A percentile compares a stretch with the other conserved stretches of the same genome.
phyloP scores from a whole-genome alignment of 2,113 vertebrate species.

The Cervus canadensis region DNA sequence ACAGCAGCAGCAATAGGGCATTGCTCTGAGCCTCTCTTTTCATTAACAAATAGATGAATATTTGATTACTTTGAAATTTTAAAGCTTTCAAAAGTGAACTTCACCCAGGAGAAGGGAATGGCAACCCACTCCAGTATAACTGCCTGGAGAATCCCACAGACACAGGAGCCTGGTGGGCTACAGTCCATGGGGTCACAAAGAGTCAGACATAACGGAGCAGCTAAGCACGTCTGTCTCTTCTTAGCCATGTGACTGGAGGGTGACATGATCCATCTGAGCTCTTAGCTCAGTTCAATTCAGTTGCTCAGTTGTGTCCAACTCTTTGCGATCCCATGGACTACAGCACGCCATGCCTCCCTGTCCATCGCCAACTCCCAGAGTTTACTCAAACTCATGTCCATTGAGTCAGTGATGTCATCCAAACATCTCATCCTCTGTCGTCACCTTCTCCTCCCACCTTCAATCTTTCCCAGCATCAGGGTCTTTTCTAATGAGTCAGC shows the following conservation, averaged over 20 bases:
- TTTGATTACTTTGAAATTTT: not conserved
- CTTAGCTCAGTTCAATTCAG: not conserved
- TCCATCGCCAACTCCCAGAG: not conserved
- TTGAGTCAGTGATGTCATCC: not conserved
- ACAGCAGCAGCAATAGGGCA: not conserved
- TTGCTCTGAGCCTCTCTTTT: not conserved
- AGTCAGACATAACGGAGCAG: not conserved
- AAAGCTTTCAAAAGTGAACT: not conserved
- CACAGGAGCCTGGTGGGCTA: not conserved
- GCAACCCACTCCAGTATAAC: not conserved
- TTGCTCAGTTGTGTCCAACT: fast-evolving
- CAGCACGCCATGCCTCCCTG: not conserved
- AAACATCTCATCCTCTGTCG: not conserved
- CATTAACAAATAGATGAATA: not conserved
- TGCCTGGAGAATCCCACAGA: not conserved
- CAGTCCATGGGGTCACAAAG: not conserved
- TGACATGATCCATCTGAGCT: not conserved
- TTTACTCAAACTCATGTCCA: not conserved
- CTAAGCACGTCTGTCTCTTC: not conserved
- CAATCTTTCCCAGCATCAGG: not conserved
- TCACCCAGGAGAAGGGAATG: not conserved
- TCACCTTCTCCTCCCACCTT: not conserved
- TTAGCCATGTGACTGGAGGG: not conserved
- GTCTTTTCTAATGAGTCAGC: not conserved
- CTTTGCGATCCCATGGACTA: not conserved